Evolutionary conservation across 2,888 invertebrate genomes (phyloP), one percentile per base, ranked within the genome.

Genomic region (Eueremaeus valkanovi): DNA sequence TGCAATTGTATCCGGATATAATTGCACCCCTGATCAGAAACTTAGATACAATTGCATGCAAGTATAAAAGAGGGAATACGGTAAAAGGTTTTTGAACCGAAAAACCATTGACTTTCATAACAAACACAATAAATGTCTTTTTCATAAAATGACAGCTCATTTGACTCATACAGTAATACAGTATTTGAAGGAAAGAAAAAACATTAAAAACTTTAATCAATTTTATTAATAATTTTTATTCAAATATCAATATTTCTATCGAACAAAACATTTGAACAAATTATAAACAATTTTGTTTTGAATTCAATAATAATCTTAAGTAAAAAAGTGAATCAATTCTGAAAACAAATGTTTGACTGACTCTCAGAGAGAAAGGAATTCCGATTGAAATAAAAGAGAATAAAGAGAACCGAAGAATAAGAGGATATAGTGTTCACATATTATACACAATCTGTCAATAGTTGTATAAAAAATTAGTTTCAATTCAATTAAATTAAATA

Each of bases 391-490:
- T 6, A 9, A 40, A 49, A 49, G 5, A n/a, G 21, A n/a, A 49
- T 49, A n/a, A 49, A 49, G 11, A 11, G 21, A 49, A 49, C 18
- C n/a, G n/a, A n/a, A 49, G 11, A 49, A n/a, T 49, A n/a, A n/a
- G n/a, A n/a, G n/a, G n/a, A n/a, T n/a, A n/a, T n/a, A n/a, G n/a
- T 5, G n/a, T 49, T 49, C 21, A 49, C 18, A 29, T 51, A 51
- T 31, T 58, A 16, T 58, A 58, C 58, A 58, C 58, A 58, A 58
- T 58, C 58, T 58, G 16, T 58, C 31, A 16, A 31, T 29, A 58
- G 49, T 58, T 58, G 58, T 58, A 58, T 58, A 58, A 58, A 58
- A 40, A 58, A 58, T 24, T 58, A 58, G 31, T 29, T 58, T 58
- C 58, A 58, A 18, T 58, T 58, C 24, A 58, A 58, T 58, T 58